Evolutionary conservation across 2,888 invertebrate species (phyloP), one percentile per base, ranked within the genome.

Genomic region (Scaptomyza polygonia): DNA sequence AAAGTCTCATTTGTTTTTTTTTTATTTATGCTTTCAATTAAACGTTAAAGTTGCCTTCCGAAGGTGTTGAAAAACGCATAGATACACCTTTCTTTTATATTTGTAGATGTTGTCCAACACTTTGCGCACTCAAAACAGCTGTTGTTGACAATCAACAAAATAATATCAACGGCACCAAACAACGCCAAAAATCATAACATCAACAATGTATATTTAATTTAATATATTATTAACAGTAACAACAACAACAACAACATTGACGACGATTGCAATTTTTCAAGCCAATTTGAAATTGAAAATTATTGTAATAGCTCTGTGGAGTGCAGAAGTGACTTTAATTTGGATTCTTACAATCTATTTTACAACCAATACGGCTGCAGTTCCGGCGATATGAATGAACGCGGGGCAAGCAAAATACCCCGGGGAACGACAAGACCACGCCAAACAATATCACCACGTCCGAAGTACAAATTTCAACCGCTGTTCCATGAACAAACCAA

Each of bases 401-500:
- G 52, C 2, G 45, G 40, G 30, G 18, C 8, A 12, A 83, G 86
- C 43, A 56, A 72, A 9, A 83, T 83, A 11, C 86, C 82, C 2
- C 64, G 82, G 1, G 65, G 63, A 9, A 65, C 66, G 3, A 54
- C 67, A 1, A 55, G 59, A 5, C 67, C 75, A 0, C 86, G 88
- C 0, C 73, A 63, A 18, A 32, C 21, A 18, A 49, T 18, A 30
- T 67, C 67, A 39, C 79, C 72, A 25, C 82, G 89, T 0, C 77
- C 85, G 16, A 88, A 79, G 56, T 74, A 80, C 8, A 74, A 86
- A 1, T 89, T 91, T 58, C 70, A 92, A 81, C 93, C 95, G 3
- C 90, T 96, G 52, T 96, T 96, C 92, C 95, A 95, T 89, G 93
- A 94, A 88, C 95, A 96, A 6, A 44, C 49, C 18, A 55, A 1